phyloP scores from a whole-genome alignment of 2,888 invertebrate genomes.

The Andrena fulva region DNA sequence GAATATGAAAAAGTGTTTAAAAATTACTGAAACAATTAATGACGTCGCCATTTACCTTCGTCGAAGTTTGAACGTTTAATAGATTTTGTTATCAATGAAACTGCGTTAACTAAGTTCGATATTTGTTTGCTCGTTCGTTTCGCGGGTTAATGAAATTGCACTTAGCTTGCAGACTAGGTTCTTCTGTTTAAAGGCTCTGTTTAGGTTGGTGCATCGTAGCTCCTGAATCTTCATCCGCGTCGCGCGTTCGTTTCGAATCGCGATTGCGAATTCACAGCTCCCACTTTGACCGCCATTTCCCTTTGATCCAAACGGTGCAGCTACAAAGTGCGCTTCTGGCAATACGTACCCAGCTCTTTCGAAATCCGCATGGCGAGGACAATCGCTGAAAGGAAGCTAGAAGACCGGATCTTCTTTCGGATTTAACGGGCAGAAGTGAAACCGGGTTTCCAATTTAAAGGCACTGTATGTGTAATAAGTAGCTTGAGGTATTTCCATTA shows the following conservation, averaged over 20 bases:
- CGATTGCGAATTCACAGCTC: slow-evolving; percentile 10
- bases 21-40: too few relatives aligned
- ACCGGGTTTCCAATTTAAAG: slow-evolving; percentile 12
- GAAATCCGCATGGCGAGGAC: not conserved
- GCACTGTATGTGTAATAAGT: slow-evolving; percentile 4
- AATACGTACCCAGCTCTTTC: not conserved
- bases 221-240: not conserved
- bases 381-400: too few relatives aligned
- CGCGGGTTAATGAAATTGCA: not conserved
- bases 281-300: slow-evolving; percentile 16
- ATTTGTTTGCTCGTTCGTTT: not conserved
- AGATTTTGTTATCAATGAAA: too few relatives aligned
- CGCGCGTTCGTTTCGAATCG: slow-evolving; percentile 2
- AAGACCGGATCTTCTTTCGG: slow-evolving; percentile 1
- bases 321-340: slow-evolving; percentile 9
- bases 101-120: too few relatives aligned
- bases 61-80: too few relatives aligned
- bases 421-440: slow-evolving; percentile 4
- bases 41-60: too few relatives aligned
- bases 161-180: not conserved
- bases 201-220: not conserved
- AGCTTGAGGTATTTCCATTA: slow-evolving; percentile 18
- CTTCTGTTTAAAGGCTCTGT: not conserved
- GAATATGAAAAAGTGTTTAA: too few relatives aligned
- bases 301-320: slow-evolving; percentile 13